These are phyloP conservation scores for Ficedula albicollis DNA, from an alignment of 2,797 vertebrate species.

Conservation along the genomic window DNA sequence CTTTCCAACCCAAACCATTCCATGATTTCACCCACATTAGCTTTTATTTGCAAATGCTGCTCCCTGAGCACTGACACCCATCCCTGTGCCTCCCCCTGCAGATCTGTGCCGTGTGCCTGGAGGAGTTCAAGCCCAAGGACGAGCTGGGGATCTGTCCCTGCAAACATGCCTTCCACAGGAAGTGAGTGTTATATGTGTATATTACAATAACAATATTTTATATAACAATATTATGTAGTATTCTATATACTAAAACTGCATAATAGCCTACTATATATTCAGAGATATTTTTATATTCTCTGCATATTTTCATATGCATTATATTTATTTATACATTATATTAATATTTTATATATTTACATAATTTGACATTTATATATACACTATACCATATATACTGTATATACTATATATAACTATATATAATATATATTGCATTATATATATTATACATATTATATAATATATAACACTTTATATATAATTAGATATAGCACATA, in stretches of 20 bases:
- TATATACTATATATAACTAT: not conserved
- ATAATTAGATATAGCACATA: not conserved
- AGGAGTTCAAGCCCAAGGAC: conserved; percentile 98
- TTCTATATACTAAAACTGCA: not conserved
- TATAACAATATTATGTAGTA: not conserved
- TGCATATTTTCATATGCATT: not conserved
- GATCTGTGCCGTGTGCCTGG: conserved; percentile 98
- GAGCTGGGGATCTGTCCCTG: conserved; percentile 98
- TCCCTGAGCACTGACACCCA: not conserved
- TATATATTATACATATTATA: not conserved
- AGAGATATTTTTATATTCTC: not conserved
- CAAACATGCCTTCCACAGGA: conserved; percentile 99
- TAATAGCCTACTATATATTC: not conserved
- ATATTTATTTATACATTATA: not conserved
- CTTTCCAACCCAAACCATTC: not conserved
- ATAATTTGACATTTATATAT: not conserved
- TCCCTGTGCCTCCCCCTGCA: conserved; percentile 42
- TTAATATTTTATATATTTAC: not conserved
- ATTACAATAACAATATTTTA: not conserved
- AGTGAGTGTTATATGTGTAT: conserved; percentile 83
- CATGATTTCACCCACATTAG: fast-evolving
- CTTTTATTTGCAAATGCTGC: not conserved
- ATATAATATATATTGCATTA: not conserved
- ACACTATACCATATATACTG: not conserved
- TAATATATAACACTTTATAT: not conserved